These are phyloP conservation scores for Microcebus ravelobensis DNA, from an alignment of 2,113 vertebrate genomes.

Conservation along the genomic window DNA sequence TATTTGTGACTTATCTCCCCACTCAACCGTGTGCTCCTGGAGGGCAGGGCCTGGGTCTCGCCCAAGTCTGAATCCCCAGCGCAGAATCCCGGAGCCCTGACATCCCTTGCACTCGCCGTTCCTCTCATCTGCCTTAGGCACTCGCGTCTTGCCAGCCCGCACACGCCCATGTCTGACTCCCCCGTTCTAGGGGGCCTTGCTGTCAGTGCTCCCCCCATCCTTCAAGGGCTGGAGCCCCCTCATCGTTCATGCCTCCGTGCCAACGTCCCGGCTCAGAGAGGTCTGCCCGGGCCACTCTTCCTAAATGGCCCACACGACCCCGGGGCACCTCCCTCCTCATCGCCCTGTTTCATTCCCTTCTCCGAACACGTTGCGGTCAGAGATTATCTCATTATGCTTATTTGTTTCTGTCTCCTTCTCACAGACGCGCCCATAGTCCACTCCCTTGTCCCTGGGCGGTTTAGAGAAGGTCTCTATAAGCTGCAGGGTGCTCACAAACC, in stretches of 20 bases:
- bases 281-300: not conserved
- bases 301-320: not conserved
- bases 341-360: not conserved
- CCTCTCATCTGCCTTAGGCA: not conserved
- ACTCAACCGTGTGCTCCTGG: not conserved
- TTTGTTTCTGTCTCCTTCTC: not conserved
- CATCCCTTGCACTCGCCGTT: not conserved
- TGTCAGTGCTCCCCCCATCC: fast-evolving
- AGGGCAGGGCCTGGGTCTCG: not conserved
- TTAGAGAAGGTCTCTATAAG: not conserved
- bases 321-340: not conserved
- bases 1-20: not conserved
- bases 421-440: not conserved
- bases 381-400: not conserved
- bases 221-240: not conserved
- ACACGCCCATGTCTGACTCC: not conserved
- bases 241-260: not conserved
- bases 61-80: fast-evolving
- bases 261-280: not conserved
- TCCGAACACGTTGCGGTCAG: fast-evolving
- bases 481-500: fast-evolving
- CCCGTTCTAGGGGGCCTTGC: no score
- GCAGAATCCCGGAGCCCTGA: not conserved
- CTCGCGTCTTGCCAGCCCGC: no score
- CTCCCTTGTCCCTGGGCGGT: fast-evolving